These are phyloP conservation scores for Scolanthus callimorphus DNA, from an alignment of 92 coral and sea anemone genomes.

Conservation along the genomic window DNA sequence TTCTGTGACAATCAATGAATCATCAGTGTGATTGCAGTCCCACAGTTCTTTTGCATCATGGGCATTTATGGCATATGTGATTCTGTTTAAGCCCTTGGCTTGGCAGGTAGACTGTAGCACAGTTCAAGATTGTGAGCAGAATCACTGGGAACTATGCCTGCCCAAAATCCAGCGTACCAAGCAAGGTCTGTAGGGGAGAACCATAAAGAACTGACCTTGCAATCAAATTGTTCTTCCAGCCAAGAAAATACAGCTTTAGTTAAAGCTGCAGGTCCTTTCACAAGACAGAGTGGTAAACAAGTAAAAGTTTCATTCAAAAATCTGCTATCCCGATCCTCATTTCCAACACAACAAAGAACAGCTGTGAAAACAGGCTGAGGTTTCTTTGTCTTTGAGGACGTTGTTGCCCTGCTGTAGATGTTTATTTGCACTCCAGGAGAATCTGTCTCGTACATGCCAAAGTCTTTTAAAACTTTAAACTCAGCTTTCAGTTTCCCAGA, in stretches of 20 bases:
- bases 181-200: conserved; percentile 78
- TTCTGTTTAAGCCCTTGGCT: conserved; percentile 52
- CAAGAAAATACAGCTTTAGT: conserved; percentile 48
- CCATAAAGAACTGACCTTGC: conserved; percentile 61
- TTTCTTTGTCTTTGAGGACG: conserved; percentile 1
- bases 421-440: conserved; percentile 54
- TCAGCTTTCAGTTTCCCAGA: conserved; percentile 35
- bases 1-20: conserved; percentile 68
- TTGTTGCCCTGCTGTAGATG: conserved; percentile 4
- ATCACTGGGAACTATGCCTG: conserved; percentile 50
- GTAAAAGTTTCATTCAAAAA: conserved; percentile 28
- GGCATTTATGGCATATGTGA: conserved; percentile 57
- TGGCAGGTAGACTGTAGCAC: conserved; percentile 58
- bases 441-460: conserved; percentile 50
- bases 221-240: conserved; percentile 78
- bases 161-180: conserved; percentile 91
- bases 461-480: conserved; percentile 41
- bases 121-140: conserved; percentile 55
- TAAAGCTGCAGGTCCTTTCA: conserved; percentile 67
- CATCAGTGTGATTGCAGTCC: conserved; percentile 51
- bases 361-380: conserved; percentile 37
- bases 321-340: conserved; percentile 25
- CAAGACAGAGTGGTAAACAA: conserved; percentile 74
- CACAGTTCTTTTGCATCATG: conserved; percentile 73
- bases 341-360: conserved; percentile 66